Percentiles rank a stretch among this genome's conserved stretches.
phyloP scores from a whole-genome alignment of 2,888 invertebrate species.

The Pollenia labialis region DNA sequence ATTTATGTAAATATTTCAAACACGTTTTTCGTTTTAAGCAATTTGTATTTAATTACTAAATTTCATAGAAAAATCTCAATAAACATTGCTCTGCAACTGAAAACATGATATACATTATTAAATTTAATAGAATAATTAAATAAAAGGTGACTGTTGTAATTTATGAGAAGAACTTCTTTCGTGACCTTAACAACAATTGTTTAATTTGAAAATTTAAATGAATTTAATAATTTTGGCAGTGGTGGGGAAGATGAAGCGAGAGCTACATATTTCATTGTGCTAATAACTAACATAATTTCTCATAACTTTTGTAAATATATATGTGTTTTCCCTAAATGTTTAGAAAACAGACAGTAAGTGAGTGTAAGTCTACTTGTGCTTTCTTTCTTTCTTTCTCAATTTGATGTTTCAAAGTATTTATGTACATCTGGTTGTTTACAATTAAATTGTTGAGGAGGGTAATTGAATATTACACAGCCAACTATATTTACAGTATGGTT shows the following conservation, averaged over 20 bases:
- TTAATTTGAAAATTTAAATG: too few species aligned
- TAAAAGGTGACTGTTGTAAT: too few species aligned
- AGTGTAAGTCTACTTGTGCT: not conserved
- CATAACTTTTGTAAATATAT: not conserved
- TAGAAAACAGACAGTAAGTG: not conserved
- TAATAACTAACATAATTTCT: too few species aligned
- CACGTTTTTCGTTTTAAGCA: not conserved
- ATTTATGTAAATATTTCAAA: not conserved
- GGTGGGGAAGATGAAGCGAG: too few species aligned
- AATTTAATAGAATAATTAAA: too few species aligned
- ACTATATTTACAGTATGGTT: not conserved
- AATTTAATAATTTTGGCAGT: too few species aligned
- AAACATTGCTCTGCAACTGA: too few species aligned
- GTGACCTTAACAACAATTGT: too few species aligned
- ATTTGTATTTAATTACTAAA: not conserved
- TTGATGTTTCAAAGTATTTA: not conserved
- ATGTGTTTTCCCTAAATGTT: not conserved
- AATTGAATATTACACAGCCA: not conserved
- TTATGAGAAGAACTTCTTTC: too few species aligned
- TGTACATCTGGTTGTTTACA: not conserved
- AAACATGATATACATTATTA: too few species aligned
- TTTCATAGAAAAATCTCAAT: too few species aligned
- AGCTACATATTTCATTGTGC: too few species aligned
- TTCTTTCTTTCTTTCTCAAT: not conserved
- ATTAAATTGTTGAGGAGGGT: not conserved